phyloP scores from a whole-genome alignment of 1,140 invertebrate genomes.

The Pollicipes pollicipes region DNA sequence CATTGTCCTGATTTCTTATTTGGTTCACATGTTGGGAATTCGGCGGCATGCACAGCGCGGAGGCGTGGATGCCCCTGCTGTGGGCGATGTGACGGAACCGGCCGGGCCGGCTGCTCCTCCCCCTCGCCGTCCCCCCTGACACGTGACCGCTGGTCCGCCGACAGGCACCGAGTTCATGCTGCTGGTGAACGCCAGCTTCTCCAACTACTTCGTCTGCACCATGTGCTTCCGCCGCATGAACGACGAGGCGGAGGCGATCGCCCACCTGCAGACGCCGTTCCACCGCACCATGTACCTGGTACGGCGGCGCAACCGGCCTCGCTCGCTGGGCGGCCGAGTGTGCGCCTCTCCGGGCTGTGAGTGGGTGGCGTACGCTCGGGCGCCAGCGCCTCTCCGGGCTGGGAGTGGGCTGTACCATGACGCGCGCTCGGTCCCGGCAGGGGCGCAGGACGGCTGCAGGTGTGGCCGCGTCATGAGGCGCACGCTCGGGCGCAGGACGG shows the following conservation, averaged over 20 bases:
- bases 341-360: too few species aligned
- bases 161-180: constrained; percentile 2
- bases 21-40: not conserved
- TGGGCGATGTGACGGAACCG: too few species aligned
- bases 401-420: too few species aligned
- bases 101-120: too few species aligned
- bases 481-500: too few species aligned
- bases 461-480: too few species aligned
- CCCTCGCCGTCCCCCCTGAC: too few species aligned
- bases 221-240: not conserved
- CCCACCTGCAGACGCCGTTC: not conserved
- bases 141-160: too few species aligned
- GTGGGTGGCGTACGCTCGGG: not conserved
- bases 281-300: constrained; percentile 3
- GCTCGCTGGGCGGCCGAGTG: too few species aligned
- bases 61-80: not conserved
- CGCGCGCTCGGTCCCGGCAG: too few species aligned
- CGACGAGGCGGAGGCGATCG: not conserved
- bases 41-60: not conserved
- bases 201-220: not conserved
- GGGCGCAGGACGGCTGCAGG: too few species aligned
- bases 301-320: not conserved
- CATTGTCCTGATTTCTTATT: too few species aligned
- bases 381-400: not conserved
- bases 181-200: not conserved